Evolutionary conservation across 2,888 invertebrate species (phyloP), one percentile per base, ranked within the genome.

Genomic region (Heliconius ethilla): DNA sequence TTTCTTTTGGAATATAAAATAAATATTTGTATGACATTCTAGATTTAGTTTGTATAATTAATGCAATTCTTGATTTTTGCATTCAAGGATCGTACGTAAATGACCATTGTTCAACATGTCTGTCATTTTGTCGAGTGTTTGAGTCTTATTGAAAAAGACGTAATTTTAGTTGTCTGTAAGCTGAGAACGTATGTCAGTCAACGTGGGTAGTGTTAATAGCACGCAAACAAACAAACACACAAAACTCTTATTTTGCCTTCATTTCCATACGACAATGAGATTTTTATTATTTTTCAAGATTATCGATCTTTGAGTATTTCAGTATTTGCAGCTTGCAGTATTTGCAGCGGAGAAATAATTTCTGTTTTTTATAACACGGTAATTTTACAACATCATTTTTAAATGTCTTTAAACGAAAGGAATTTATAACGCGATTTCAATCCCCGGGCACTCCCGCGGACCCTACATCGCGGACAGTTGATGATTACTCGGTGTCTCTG

Each of bases 21-120:
- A 62, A 27, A 27, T 63, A 63, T 25, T 25, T 37, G 5, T 40
- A 22, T n/a, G 2, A 37, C 33, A 11, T 67, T 37, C 4, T 40
- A 25, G 25, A 40, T 40, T 25, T 69, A 69, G 13, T 13, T 72
- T 15, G 33, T 33, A 33, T 13, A 72, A 29, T 59, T 29, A 55
- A 33, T 72, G 55, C 15, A 22, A 25, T 72, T 59, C 15, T 33
- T 59, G 18, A 72, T 72, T 72, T 59, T 33, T 59, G 59, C 72
- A 37, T 59, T 72, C 72, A 33, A 72, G 55, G 72, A 72, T 72
- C 33, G 59, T 59, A 55, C 72, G 59, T 72, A 72, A 59, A 72
- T 13, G 33, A 51, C 5, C 55, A 59, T 67, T 66, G 27, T n/a
- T 66, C 22, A 22, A 66, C 33, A 13, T n/a, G n/a, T 13, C 22